These are phyloP conservation scores for Sceloporus undulatus DNA, from an alignment of 2,113 vertebrate genomes.

Conservation along the genomic window DNA sequence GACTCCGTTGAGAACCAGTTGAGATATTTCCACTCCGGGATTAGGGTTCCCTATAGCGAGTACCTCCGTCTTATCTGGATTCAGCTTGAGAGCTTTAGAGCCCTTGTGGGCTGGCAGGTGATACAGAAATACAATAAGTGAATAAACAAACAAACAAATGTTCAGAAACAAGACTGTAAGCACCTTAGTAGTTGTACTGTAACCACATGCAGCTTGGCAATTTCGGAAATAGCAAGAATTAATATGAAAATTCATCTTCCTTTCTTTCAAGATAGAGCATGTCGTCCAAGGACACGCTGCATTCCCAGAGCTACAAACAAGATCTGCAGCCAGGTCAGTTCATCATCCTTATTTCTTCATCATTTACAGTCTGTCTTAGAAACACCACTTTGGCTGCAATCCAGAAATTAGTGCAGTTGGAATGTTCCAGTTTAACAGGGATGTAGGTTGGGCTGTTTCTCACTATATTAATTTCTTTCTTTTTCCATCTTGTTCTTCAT, in stretches of 20 bases:
- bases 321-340: slow-evolving; percentile 89
- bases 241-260: slow-evolving; percentile 23
- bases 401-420: slow-evolving; percentile 9
- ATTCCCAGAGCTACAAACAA: slow-evolving; percentile 85
- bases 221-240: slow-evolving; percentile 3
- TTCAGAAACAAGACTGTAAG: not conserved
- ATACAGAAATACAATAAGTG: no score
- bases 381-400: not conserved
- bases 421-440: slow-evolving; percentile 14
- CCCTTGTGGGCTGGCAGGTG: no score
- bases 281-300: slow-evolving; percentile 87
- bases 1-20: no score
- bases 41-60: no score
- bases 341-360: slow-evolving; percentile 45
- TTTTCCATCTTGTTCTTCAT: slow-evolving; percentile 12
- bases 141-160: no score
- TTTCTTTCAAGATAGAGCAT: slow-evolving; percentile 87
- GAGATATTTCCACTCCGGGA: no score
- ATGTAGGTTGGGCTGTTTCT: not conserved
- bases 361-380: not conserved
- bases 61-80: no score
- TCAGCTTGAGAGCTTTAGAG: no score
- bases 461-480: not conserved
- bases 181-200: not conserved
- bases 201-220: not conserved